These are phyloP conservation scores for Gobius niger DNA, from an alignment of 2,113 vertebrate genomes.

Conservation along the genomic window DNA sequence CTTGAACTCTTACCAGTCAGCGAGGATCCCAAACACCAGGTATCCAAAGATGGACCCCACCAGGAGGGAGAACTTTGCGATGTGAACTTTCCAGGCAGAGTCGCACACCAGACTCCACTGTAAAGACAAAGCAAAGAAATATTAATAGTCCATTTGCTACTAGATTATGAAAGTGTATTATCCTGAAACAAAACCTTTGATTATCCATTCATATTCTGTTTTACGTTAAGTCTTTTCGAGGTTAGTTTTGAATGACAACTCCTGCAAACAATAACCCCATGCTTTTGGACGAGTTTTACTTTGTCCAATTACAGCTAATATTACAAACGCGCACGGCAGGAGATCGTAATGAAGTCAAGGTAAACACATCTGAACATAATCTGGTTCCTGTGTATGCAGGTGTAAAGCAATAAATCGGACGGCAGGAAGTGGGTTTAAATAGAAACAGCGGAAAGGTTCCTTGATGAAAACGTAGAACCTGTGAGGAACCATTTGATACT, in stretches of 20 bases:
- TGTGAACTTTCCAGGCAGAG: constrained; percentile 92
- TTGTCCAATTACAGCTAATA: neutral
- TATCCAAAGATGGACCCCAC: constrained; percentile 98
- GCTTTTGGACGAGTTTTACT: neutral
- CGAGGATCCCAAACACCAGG: constrained; percentile 93
- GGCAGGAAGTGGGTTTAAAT: neutral
- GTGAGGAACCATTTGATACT: neutral
- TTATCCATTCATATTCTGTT: too few relatives aligned
- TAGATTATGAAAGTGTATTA: too few relatives aligned
- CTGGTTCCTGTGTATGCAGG: constrained; percentile 18
- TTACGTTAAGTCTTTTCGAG: too few relatives aligned
- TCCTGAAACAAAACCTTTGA: too few relatives aligned
- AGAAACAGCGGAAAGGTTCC: neutral
- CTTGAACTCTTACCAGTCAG: constrained; percentile 89
- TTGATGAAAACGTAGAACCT: neutral
- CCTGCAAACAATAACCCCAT: neutral
- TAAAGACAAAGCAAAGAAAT: constrained; percentile 60
- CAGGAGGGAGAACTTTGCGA: constrained; percentile 95
- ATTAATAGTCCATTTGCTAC: constrained; percentile 1
- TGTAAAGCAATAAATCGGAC: constrained; percentile 20
- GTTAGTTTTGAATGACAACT: neutral
- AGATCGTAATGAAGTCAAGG: neutral
- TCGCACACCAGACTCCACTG: constrained; percentile 96
- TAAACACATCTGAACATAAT: neutral
- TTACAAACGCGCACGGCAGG: neutral